Percentiles rank a stretch among this genome's conserved stretches.
Evolutionary conservation across 2,888 invertebrate genomes (phyloP).

Genomic region (Drosophila niveifrons): DNA sequence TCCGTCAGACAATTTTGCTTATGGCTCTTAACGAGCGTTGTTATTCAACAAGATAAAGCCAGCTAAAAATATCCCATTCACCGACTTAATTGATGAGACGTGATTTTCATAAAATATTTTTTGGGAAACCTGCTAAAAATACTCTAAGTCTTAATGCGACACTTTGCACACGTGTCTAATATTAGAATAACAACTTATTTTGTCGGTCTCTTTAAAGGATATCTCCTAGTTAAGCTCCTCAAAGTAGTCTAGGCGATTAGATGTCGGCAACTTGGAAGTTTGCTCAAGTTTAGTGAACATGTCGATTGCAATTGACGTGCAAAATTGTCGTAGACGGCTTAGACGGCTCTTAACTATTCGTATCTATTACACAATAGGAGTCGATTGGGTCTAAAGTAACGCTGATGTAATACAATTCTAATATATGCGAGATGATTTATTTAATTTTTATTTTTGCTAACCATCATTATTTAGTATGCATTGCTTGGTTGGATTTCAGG

Average conservation of each 20-base stretch:
- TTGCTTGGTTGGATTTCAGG: conserved; percentile 41
- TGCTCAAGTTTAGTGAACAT: background rate
- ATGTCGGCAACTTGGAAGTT: conserved; percentile 1
- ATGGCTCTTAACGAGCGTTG: conserved; percentile 6
- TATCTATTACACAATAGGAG: conserved; percentile 54
- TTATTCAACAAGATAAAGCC: conserved; percentile 27
- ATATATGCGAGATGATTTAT: conserved; percentile 51
- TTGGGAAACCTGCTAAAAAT: conserved; percentile 52
- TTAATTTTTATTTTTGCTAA: conserved; percentile 27
- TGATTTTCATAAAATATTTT: conserved; percentile 36
- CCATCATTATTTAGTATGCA: conserved; percentile 58
- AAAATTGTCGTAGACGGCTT: conserved; percentile 6
- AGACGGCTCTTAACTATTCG: background rate
- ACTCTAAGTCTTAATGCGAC: conserved; percentile 31
- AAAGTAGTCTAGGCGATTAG: background rate
- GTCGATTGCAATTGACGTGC: conserved; percentile 6
- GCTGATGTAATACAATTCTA: conserved; percentile 62
- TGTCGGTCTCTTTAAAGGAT: background rate
- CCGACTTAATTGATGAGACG: conserved; percentile 17
- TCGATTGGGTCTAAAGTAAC: conserved; percentile 5
- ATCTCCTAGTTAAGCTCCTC: background rate
- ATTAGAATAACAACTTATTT: background rate
- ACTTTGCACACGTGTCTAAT: background rate
- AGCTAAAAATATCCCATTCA: conserved; percentile 38
- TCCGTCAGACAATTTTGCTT: background rate